Percentiles rank a stretch among this genome's conserved stretches.
Evolutionary conservation across 2,888 invertebrate species (phyloP).

Genomic region (Falcaria lacertinaria): DNA sequence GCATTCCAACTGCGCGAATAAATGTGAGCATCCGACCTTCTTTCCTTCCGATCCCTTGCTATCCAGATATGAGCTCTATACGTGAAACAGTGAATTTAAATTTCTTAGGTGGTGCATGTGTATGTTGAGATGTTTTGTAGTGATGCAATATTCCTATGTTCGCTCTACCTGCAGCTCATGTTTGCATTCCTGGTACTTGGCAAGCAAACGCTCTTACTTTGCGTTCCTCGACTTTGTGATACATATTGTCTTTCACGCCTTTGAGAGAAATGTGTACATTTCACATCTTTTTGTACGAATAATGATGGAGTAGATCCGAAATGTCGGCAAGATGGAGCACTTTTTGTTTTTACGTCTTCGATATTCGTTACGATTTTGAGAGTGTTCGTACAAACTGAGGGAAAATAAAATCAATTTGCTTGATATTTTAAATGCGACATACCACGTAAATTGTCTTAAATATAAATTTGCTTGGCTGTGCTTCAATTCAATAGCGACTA

Average conservation of each 20-base stretch:
- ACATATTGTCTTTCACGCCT: slow-evolving; percentile 64
- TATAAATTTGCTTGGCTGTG: too few relatives aligned
- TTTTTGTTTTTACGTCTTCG: too few relatives aligned
- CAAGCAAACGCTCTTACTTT: slow-evolving; percentile 68
- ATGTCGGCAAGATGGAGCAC: slow-evolving; percentile 4
- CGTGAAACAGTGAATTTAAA: slow-evolving; percentile 6
- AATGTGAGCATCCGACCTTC: slow-evolving; percentile 58
- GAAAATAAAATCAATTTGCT: too few relatives aligned
- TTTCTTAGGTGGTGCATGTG: slow-evolving; percentile 8
- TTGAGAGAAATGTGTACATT: slow-evolving; percentile 58
- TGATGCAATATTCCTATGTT: slow-evolving; percentile 27
- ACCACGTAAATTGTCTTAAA: too few relatives aligned
- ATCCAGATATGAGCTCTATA: slow-evolving; percentile 9
- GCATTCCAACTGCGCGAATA: slow-evolving; percentile 59
- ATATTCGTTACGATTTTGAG: too few relatives aligned
- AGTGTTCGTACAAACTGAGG: too few relatives aligned
- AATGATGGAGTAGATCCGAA: slow-evolving; percentile 15
- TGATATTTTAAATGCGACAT: too few relatives aligned
- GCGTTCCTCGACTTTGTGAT: slow-evolving; percentile 61
- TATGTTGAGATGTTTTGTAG: slow-evolving; percentile 21
- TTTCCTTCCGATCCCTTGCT: slow-evolving; percentile 15
- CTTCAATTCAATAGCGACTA: too few relatives aligned
- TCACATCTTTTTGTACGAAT: slow-evolving; percentile 40
- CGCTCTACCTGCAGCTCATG: slow-evolving; percentile 57
- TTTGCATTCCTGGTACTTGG: slow-evolving; percentile 69